A percentile compares a stretch with the other conserved stretches of the same genome.
These are phyloP conservation scores for Hippocampus kuda DNA, from an alignment of 2,797 vertebrate species.

Conservation along the genomic window DNA sequence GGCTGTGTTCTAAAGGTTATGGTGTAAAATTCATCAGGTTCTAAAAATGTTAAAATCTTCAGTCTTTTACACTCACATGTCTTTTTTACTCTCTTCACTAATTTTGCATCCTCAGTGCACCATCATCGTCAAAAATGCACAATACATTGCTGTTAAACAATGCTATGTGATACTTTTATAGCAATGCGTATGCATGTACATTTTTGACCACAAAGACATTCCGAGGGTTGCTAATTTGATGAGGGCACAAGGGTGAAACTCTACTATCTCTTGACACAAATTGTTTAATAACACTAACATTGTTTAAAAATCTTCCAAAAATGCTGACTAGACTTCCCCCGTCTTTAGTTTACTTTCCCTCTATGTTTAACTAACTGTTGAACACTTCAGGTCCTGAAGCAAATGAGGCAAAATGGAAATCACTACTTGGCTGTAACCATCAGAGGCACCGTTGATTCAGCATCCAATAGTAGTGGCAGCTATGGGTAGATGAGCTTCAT, in stretches of 20 bases:
- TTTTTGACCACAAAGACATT: background rate
- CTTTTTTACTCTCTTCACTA: too few relatives aligned
- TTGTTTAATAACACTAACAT: background rate
- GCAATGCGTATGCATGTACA: background rate
- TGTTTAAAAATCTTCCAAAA: background rate
- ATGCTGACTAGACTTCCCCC: background rate
- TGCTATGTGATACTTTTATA: too few relatives aligned
- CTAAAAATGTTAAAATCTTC: too few relatives aligned
- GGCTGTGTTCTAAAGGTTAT: too few relatives aligned
- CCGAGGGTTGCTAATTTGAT: background rate
- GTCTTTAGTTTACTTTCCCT: background rate
- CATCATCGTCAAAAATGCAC: too few relatives aligned
- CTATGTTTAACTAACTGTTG: background rate
- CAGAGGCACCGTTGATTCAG: background rate
- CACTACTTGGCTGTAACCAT: background rate
- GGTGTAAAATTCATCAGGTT: too few relatives aligned
- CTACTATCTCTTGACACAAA: background rate
- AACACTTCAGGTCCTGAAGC: background rate
- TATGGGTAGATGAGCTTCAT: background rate
- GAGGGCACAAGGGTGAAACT: background rate
- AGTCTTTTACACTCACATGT: too few relatives aligned
- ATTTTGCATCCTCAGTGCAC: too few relatives aligned
- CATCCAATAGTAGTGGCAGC: background rate
- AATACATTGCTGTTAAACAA: too few relatives aligned
- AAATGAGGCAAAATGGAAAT: background rate